Conservation (phyloP, 2,113 vertebrate genomes). For the Mus pahari region DNA sequence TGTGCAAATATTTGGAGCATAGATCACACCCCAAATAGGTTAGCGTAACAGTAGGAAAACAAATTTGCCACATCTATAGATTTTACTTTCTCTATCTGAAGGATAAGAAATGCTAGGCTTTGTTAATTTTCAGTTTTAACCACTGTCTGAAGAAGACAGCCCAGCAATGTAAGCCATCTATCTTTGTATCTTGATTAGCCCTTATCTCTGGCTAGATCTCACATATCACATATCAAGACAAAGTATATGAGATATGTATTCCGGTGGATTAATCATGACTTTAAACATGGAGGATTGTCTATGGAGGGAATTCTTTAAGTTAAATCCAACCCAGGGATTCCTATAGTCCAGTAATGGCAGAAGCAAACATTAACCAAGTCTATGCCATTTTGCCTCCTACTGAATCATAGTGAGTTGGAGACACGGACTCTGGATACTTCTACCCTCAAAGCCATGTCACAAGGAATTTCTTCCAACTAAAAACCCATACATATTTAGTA, state of each 20-base stretch:
- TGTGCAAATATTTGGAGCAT: not conserved
- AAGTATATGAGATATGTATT: slow-evolving; percentile 17
- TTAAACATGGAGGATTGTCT: not conserved
- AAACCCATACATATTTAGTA: not conserved
- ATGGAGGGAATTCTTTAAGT: not conserved
- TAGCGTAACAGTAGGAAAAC: not conserved
- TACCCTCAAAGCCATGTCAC: not conserved
- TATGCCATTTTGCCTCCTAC: not conserved
- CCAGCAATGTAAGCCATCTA: not conserved
- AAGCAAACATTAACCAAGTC: not conserved
- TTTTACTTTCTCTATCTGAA: slow-evolving; percentile 27
- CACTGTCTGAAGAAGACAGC: not conserved
- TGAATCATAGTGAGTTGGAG: not conserved
- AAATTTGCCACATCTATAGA: not conserved
- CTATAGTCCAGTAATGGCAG: not conserved
- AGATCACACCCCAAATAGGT: not conserved
- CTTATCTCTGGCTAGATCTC: not conserved
- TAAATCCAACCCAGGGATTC: slow-evolving; percentile 12
- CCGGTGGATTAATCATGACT: not conserved
- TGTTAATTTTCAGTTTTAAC: slow-evolving; percentile 5
- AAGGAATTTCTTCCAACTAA: not conserved
- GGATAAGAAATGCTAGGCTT: slow-evolving; percentile 6
- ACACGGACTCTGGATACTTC: not conserved
- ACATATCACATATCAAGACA: slow-evolving; percentile 32
- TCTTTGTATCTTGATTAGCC: not conserved